Evolutionary conservation across 2,888 invertebrate genomes (phyloP).

Genomic region (Lobophora halterata): DNA sequence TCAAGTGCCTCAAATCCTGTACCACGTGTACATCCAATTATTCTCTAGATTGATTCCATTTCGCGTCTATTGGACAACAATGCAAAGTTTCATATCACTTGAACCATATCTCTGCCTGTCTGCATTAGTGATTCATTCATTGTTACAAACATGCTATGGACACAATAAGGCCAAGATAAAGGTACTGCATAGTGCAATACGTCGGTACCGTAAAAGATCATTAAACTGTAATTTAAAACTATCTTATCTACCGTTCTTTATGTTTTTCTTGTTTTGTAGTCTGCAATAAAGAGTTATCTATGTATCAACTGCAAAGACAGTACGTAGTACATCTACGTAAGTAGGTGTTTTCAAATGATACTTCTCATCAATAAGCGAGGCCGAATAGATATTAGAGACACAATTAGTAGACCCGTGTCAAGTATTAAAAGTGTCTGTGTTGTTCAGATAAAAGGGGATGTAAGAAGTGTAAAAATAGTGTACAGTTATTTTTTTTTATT

Average conservation of each 20-base stretch:
- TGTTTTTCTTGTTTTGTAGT: background rate
- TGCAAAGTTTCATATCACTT: conserved; percentile 24
- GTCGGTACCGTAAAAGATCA: background rate
- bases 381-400: no score
- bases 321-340: no score
- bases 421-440: no score
- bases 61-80: conserved; percentile 31
- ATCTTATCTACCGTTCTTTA: no score
- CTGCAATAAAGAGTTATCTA: conserved; percentile 1
- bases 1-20: conserved; percentile 10
- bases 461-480: no score
- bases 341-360: no score
- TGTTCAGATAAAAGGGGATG: no score
- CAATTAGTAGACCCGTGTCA: no score
- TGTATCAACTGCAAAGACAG: no score
- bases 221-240: no score
- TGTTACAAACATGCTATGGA: conserved; percentile 13
- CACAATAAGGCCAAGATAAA: conserved; percentile 13
- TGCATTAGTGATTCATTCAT: conserved; percentile 26
- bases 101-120: conserved; percentile 19
- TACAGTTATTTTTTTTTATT: no score
- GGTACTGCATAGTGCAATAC: background rate
- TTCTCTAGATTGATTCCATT: conserved; percentile 19
- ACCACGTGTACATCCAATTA: conserved; percentile 20
- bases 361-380: no score